Percentiles rank a stretch among this genome's conserved stretches.
Conservation (phyloP, 2,113 vertebrate species). For the Thunnus thynnus region DNA sequence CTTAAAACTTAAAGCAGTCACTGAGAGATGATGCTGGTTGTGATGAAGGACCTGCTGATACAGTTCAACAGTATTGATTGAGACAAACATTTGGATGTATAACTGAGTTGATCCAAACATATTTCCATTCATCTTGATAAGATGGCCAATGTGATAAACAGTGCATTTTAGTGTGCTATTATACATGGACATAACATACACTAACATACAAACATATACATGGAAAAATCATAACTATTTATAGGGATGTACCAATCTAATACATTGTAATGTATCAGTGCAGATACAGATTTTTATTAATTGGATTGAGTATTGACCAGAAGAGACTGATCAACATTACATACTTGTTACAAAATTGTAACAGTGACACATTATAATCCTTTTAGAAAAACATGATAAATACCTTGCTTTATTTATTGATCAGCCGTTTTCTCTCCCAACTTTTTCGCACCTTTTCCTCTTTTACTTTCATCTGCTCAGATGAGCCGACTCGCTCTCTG, state of each 20-base stretch:
- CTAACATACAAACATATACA: background rate
- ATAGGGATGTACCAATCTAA: too few relatives aligned
- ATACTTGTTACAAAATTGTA: background rate
- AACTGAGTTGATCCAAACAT: background rate
- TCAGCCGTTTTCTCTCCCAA: background rate
- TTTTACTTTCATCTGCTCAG: constrained; percentile 69
- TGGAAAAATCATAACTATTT: background rate
- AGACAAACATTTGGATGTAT: background rate
- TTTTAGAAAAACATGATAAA: too few relatives aligned
- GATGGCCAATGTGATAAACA: background rate
- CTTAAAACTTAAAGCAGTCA: background rate
- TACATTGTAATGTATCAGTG: too few relatives aligned
- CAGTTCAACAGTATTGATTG: background rate
- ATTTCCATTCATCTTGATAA: background rate
- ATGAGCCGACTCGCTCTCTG: constrained; percentile 94
- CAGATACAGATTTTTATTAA: too few relatives aligned
- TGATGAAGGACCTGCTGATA: background rate
- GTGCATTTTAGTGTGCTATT: background rate
- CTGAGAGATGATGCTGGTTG: background rate
- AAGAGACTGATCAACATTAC: too few relatives aligned
- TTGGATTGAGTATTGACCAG: too few relatives aligned
- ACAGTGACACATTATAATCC: background rate
- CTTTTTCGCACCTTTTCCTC: background rate
- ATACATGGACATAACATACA: background rate
- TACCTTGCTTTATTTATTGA: background rate